Percentiles rank a stretch among this genome's conserved stretches.
phyloP scores from a whole-genome alignment of 2,888 invertebrate species.

The Julus scandinavius region DNA sequence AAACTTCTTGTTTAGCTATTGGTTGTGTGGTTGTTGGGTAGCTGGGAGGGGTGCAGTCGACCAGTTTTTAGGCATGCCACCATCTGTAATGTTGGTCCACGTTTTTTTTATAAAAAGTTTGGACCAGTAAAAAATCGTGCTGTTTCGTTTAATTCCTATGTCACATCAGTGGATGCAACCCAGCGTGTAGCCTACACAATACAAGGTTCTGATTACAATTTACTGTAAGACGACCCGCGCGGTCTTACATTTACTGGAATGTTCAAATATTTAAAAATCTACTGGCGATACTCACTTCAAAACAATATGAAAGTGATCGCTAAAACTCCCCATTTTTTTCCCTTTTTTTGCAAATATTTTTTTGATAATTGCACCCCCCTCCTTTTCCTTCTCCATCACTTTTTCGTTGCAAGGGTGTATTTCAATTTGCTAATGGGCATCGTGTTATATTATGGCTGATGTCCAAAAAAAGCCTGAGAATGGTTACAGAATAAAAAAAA shows the following conservation, averaged over 20 bases:
- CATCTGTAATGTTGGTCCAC: not conserved
- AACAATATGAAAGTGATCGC: not conserved
- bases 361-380: not conserved
- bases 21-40: no score
- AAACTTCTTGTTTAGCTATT: no score
- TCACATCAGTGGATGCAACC: not conserved
- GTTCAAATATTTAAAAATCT: not conserved
- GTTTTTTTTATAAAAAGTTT: not conserved
- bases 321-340: not conserved
- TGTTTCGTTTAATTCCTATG: not conserved
- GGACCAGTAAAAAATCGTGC: not conserved
- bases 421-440: slow-evolving; percentile 46
- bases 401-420: slow-evolving; percentile 7
- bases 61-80: not conserved
- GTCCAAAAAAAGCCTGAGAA: not conserved
- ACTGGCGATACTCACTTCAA: not conserved
- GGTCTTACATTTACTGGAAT: no score
- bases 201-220: not conserved
- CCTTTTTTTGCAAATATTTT: not conserved
- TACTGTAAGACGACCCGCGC: not conserved
- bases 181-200: not conserved
- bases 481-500: slow-evolving; percentile 16
- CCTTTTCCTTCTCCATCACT: not conserved
- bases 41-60: not conserved
- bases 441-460: not conserved